A percentile compares a stretch with the other conserved stretches of the same genome.
phyloP scores from a whole-genome alignment of 2,113 vertebrate genomes.

The Tylochromis polylepis region DNA sequence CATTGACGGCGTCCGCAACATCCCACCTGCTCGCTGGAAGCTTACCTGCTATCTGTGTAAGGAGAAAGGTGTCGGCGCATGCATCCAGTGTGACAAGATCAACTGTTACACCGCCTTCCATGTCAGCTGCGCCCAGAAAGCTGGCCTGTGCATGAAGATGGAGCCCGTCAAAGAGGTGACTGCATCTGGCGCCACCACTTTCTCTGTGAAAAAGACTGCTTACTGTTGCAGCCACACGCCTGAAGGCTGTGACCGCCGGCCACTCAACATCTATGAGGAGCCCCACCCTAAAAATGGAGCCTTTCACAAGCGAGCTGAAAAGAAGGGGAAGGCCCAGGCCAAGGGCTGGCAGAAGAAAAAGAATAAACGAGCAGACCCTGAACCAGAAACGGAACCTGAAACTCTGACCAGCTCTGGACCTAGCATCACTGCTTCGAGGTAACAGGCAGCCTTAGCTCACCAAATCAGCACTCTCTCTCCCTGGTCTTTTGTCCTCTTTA shows the following conservation, averaged over 20 bases:
- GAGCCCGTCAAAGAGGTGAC: constrained; percentile 86
- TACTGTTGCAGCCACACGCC: constrained; percentile 94
- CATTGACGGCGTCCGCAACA: constrained; percentile 94
- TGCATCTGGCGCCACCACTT: constrained; percentile 70
- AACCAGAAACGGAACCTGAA: constrained; percentile 70
- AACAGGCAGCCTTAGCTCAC: not conserved
- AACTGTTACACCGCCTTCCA: constrained; percentile 98
- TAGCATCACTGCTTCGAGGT: constrained; percentile 93
- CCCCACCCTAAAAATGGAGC: constrained; percentile 81
- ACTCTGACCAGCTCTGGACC: constrained; percentile 81
- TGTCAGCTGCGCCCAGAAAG: constrained; percentile 94
- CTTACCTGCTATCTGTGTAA: constrained; percentile 98
- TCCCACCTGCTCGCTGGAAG: constrained; percentile 96
- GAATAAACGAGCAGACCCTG: constrained; percentile 77
- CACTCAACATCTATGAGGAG: constrained; percentile 89
- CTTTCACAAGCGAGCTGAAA: constrained; percentile 80
- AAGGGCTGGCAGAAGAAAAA: constrained; percentile 88
- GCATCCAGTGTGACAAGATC: constrained; percentile 96
- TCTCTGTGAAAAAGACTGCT: constrained; percentile 95
- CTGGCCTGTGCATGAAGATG: constrained; percentile 96
- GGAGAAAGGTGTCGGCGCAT: constrained; percentile 91
- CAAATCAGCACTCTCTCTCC: not conserved
- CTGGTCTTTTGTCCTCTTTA: not conserved
- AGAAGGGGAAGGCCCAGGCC: constrained; percentile 72
- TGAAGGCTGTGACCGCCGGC: constrained; percentile 83